phyloP scores from a whole-genome alignment of 2,797 vertebrate genomes.

The Orestias chungarensis region DNA sequence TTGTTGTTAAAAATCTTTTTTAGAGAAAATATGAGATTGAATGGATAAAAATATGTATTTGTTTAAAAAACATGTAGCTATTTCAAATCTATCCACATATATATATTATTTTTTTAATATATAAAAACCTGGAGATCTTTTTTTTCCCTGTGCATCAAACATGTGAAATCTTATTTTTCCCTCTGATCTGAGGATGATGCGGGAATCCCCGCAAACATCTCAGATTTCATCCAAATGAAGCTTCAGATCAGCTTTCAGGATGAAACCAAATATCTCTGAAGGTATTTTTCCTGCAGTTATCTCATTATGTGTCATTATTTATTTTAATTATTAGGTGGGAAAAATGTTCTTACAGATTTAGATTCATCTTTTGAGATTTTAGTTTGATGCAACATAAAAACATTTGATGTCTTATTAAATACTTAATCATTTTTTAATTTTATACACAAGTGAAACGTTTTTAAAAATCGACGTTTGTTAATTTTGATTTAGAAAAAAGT shows the following conservation, averaged over 20 bases:
- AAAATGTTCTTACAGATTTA: background rate
- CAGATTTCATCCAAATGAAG: fast-evolving
- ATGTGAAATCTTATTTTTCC: background rate
- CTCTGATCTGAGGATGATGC: background rate
- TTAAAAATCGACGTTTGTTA: too few relatives aligned
- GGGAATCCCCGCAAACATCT: background rate
- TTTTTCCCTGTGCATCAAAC: background rate
- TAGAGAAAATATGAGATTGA: too few relatives aligned
- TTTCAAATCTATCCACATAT: too few relatives aligned
- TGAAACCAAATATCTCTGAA: background rate
- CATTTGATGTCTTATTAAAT: background rate
- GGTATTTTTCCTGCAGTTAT: background rate
- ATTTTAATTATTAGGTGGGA: background rate
- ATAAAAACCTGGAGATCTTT: too few relatives aligned
- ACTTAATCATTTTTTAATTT: background rate
- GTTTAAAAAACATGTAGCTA: too few relatives aligned
- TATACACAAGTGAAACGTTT: too few relatives aligned
- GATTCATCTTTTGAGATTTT: background rate
- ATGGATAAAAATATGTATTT: too few relatives aligned
- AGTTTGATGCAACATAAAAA: background rate
- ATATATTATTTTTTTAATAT: too few relatives aligned
- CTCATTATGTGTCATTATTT: background rate
- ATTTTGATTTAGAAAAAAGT: background rate
- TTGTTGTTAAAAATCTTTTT: too few relatives aligned
- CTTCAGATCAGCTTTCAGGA: conserved; percentile 7